Evolutionary conservation across 2,888 invertebrate species (phyloP), one percentile per base, ranked within the genome.

Genomic region (Lasioglossum vierecki): DNA sequence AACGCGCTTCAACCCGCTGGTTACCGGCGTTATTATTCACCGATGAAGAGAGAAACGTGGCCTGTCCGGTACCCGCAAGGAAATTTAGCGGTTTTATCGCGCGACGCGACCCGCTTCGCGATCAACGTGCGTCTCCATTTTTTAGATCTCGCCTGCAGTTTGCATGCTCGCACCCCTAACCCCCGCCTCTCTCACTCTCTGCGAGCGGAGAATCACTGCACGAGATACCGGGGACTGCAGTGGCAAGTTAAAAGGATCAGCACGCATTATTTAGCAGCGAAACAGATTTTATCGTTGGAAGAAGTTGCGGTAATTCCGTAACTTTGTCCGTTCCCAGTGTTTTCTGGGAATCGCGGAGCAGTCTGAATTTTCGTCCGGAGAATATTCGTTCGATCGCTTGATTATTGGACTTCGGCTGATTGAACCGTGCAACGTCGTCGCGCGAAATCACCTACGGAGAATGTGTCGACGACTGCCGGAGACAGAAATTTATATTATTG

Each of bases 1-100:
- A 89, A 90, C 88, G 82, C 79, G 85, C 73, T 86, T 84, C 84
- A 71, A 83, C 76, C 72, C 71, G 79, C 83, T 83, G 57, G 85
- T 82, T 85, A 83, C 77, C 44, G 46, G 26, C 72, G 79, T 84
- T 86, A 88, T 83, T 88, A 77, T 80, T 81, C 86, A 86, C 76
- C 82, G 80, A 86, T 83, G 88, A 88, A 76, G 71, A 89, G 81
- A 73, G 78, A 74, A 80, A 75, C 76, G 68, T 39, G 11, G 9
- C 39, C 70, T 46, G 70, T 44, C 41, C 72, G 66, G 60, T 70
- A 41, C 66, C 22, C 39, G 11, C 18, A 63, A 81, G 77, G 39
- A 81, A 73, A 84, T 84, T 75, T 78, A 78, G 13, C 77, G 9
- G 26, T 35, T 53, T 72, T 49, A 22, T 66, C 80, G 57, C 46